These are phyloP conservation scores for Rana temporaria DNA, from an alignment of 2,113 vertebrate species.

Conservation along the genomic window DNA sequence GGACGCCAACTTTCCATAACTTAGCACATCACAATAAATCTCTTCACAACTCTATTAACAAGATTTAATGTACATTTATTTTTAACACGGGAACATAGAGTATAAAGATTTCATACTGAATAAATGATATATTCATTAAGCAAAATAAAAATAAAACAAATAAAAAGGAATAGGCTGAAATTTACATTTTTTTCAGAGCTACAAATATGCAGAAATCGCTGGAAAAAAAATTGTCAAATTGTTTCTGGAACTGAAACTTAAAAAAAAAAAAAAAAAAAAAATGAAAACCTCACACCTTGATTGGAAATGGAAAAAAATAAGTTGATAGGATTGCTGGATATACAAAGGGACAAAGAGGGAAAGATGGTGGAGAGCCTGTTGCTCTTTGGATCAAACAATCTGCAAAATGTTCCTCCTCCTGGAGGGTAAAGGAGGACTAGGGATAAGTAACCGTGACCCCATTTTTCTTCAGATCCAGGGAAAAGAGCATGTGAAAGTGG, in stretches of 20 bases:
- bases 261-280: conserved; percentile 66
- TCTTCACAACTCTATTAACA: conserved; percentile 98
- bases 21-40: conserved; percentile 75
- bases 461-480: conserved; percentile 74
- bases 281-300: conserved; percentile 85
- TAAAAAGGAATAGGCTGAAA: conserved; percentile 95
- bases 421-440: conserved; percentile 68
- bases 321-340: conserved; percentile 87
- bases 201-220: conserved; percentile 99
- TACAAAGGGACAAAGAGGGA: conserved; percentile 75
- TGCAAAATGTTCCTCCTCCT: conserved; percentile 64
- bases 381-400: conserved; percentile 45
- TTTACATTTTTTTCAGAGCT: conserved; percentile 99
- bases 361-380: conserved; percentile 19
- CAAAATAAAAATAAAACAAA: conserved; percentile 94
- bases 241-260: conserved; percentile 95
- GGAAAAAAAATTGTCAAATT: conserved; percentile 94
- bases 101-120: conserved; percentile 99
- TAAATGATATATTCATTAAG: conserved; percentile 99
- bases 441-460: conserved; percentile 79
- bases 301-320: conserved; percentile 85
- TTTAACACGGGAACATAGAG: conserved; percentile 99
- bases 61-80: conserved; percentile 99
- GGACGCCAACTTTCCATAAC: neutral
- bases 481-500: conserved; percentile 71